Evolutionary conservation across 2,113 vertebrate species (phyloP), one percentile per base, ranked within the genome.

Genomic region (Pterocles burchelli): DNA sequence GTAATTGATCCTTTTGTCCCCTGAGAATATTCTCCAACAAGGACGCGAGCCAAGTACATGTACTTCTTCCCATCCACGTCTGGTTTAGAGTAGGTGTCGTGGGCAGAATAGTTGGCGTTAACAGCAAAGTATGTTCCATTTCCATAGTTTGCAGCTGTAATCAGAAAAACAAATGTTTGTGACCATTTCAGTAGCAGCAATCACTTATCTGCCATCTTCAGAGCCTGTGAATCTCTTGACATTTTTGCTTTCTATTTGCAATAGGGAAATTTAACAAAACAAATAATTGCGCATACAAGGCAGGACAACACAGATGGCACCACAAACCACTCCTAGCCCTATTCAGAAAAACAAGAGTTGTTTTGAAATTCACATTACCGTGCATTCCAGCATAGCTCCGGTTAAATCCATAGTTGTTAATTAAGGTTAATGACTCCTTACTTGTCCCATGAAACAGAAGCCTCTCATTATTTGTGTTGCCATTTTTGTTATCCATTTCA

Each of bases 361-460:
- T 62, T 88, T 49, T 46, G 25, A 70, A 83, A 78, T 83, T 51
- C 51, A 55, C 41, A 61, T 97, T 98, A 99, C 99, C 99, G 0
- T 99, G 97, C 22, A 17, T n/a, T 70, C 99, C 99, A 43, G 99
- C 98, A 8, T 98, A 99, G 97, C 98, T 98, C 59, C 99, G 98
- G 96, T 99, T 99, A 97, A 99, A 99, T 77, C 99, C 99, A 0
- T 33, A 3, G 4, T 24, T 2, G 55, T 99, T 99, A 89, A 99
- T 98, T 0, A 97, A 66, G 4, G 59, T 68, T 45, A 98, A 57
- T 0, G 98, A 97, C 4, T 29, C 9, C 6, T 43, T 16, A 15
- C 67, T 78, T 0, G 99, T 99, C 58, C 99, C 99, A 6, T 99
- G 99, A 95, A 99, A 99, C 17, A 99, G 97, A 31, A 20, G 61